Conservation (phyloP, 1,140 invertebrate genomes). For the Leptonema lineaticorne region DNA sequence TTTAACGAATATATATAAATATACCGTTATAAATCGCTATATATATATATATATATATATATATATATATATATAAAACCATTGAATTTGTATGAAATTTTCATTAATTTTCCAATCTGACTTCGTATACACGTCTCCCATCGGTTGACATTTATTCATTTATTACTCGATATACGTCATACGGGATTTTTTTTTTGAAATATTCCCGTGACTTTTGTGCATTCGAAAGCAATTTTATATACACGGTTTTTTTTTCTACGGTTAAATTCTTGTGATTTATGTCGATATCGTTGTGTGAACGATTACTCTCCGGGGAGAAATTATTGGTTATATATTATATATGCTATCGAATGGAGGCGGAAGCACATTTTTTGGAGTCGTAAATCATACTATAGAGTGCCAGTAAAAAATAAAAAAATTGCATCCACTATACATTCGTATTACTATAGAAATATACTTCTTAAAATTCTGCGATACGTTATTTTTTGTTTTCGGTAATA, state of each 20-base stretch:
- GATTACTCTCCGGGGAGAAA: conserved; percentile 31
- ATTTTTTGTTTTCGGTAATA: too few relatives aligned
- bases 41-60: too few relatives aligned
- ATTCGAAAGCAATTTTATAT: conserved; percentile 22
- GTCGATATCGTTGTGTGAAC: conserved; percentile 34
- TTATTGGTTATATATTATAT: conserved; percentile 33
- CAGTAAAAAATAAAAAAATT: too few relatives aligned
- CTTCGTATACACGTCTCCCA: too few relatives aligned
- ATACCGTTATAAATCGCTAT: too few relatives aligned
- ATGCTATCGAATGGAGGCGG: background rate
- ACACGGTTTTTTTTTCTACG: too few relatives aligned
- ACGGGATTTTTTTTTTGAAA: conserved; percentile 1
- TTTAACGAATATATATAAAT: too few relatives aligned
- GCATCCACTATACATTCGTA: background rate
- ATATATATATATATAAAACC: too few relatives aligned
- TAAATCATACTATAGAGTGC: background rate
- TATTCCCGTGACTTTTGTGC: conserved; percentile 22
- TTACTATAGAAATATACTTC: too few relatives aligned
- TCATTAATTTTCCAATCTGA: background rate
- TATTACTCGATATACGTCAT: too few relatives aligned
- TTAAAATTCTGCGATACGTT: too few relatives aligned
- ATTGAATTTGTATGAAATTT: too few relatives aligned
- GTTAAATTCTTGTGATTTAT: conserved; percentile 33
- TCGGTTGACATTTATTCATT: background rate
- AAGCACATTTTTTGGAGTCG: background rate